Evolutionary conservation across 1,140 invertebrate genomes (phyloP).

Genomic region (Drosophila gunungcola): DNA sequence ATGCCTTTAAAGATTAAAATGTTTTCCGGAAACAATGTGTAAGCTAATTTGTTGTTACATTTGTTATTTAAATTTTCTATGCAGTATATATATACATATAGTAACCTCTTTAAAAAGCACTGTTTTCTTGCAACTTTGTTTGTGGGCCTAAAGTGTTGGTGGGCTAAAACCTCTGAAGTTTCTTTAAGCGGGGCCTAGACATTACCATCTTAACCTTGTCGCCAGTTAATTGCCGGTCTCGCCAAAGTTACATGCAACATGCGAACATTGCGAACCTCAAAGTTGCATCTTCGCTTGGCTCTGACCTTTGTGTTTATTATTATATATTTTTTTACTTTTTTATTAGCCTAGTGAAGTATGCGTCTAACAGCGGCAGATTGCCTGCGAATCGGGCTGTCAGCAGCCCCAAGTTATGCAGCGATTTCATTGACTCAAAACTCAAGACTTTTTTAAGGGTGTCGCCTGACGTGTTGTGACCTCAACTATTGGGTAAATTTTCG

Average conservation of each 20-base stretch:
- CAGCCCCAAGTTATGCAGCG: conserved; percentile 14
- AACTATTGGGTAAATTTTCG: conserved; percentile 6
- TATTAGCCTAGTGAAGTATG: conserved; percentile 33
- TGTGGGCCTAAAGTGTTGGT: too few relatives aligned
- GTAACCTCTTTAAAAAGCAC: too few relatives aligned
- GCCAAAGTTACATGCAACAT: conserved; percentile 66
- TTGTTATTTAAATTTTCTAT: too few relatives aligned
- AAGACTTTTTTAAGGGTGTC: background rate
- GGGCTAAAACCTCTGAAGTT: background rate
- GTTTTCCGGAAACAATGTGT: too few relatives aligned
- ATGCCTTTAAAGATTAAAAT: too few relatives aligned
- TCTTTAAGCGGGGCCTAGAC: conserved; percentile 24
- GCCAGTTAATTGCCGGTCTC: conserved; percentile 69
- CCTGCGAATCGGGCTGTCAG: conserved; percentile 17
- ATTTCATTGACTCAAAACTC: conserved; percentile 12
- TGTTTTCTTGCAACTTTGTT: background rate
- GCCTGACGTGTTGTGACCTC: conserved; percentile 26
- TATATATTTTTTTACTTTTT: background rate
- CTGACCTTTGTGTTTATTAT: conserved; percentile 58
- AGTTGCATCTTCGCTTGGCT: conserved; percentile 42
- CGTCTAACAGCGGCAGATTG: conserved; percentile 51
- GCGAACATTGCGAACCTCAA: conserved; percentile 39
- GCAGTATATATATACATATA: too few relatives aligned
- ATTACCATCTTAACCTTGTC: conserved; percentile 76
- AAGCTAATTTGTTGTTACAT: too few relatives aligned